Evolutionary conservation across 1,140 invertebrate species (phyloP), one percentile per base, ranked within the genome.

Genomic region (Chironomus tepperi): DNA sequence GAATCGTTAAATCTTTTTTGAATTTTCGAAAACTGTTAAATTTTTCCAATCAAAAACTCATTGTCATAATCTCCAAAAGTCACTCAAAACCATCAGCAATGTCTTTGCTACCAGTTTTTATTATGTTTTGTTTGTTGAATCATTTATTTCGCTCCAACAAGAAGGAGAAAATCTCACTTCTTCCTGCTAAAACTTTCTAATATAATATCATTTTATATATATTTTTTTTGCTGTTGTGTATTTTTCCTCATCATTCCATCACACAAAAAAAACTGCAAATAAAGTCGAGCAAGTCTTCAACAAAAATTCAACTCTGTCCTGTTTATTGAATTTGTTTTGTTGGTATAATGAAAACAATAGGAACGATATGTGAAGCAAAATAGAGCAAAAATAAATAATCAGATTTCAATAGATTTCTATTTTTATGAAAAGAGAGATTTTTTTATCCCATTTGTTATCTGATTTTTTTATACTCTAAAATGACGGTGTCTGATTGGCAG

Each of bases 381-480:
- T 70, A 70, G 65, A 70, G 65, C 65, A 70, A 70, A 70, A 70
- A 70, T 70, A 70, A 70, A 70, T 70, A 70, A 70, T 70, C 65
- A 70, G 16, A 70, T 70, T 70, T 70, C 65, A 70, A 70, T 19
- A 70, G 65, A 70, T 70, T 70, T 70, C 18, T 18, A 6, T 34
- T 57, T 57, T 57, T 57, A 57, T 57, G 47, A 57, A 57, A 57
- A 57, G 47, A 47, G 43, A 47, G 43, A 47, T 47, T 47, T 47
- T 47, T 47, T 47, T 47, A 67, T 19, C 7, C 65, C 65, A 70
- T 19, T 70, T 70, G 65, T 70, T 70, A 70, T 70, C 65, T 70
- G 65, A 70, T 70, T 70, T 70, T n/a, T n/a, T 57, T 57, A n/a
- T 57, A 34, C 24, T 34, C 12, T 70, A 16, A 70, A 70, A 70